Evolutionary conservation across 2,113 vertebrate genomes (phyloP), one percentile per base, ranked within the genome.

Genomic region (Setophaga petechia): DNA sequence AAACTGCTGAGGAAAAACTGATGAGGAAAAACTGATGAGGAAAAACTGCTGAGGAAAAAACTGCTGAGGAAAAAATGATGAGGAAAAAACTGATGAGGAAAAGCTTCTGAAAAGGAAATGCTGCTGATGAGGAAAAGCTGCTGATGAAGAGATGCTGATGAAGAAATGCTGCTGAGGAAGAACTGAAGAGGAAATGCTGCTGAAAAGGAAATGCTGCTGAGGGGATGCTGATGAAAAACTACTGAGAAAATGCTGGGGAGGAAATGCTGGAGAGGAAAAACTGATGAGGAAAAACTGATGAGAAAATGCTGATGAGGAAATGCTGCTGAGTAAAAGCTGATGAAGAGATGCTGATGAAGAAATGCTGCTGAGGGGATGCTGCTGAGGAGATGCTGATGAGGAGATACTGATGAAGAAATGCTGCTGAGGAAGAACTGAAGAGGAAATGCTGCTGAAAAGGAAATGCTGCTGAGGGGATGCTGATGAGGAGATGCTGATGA

Each of bases 21-120:
- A 0, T 19, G 27, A 44, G 14, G 21, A 63, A 10, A 41, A 7
- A 35, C 11, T 61, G 16, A 0, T 20, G 9, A 22, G 65, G 33
- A 47, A 5, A 43, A 0, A 2, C 9, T 44, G 39, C 0, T 41
- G 21, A 14, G 10, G 31, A 37, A 44, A 12, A n/a, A 2, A 7
- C 41, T 41, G 41, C 9, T 68, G 35, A 8, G 44, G 44, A 46
- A 46, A 46, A 21, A 10, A 20, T 20, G 18, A 16, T 44, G 19
- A 46, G 44, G 44, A 20, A 22, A 73, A 67, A 21, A 10, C 44
- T 20, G 18, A 16, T 44, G 19, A 46, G 44, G 44, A 20, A 22
- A 73, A 67, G 65, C 37, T 37, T 37, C 37, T 37, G 37, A 37
- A 37, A 37, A 37, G 37, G 37, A 37, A 37, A 37, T 37, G 37